A percentile compares a stretch with the other conserved stretches of the same genome.
phyloP scores from a whole-genome alignment of 2,888 invertebrate genomes.

The Neria commutata region DNA sequence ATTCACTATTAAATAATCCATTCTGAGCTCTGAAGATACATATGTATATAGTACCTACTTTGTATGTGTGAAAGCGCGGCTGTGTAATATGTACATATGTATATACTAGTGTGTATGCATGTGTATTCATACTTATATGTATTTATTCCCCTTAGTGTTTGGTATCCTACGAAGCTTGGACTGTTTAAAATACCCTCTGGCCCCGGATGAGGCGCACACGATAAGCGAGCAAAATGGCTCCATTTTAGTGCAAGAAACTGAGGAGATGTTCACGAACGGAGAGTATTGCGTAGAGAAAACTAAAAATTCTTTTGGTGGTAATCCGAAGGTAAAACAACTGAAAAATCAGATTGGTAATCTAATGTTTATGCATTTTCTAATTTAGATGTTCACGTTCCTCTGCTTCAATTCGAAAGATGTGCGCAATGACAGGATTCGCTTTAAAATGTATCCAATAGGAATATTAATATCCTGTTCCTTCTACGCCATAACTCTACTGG shows the following conservation, averaged over 20 bases:
- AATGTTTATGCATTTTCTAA: constrained; percentile 35
- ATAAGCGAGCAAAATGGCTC: constrained; percentile 53
- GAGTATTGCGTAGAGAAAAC: constrained; percentile 58
- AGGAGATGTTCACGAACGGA: constrained; percentile 44
- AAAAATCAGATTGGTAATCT: constrained; percentile 11
- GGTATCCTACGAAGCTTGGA: constrained; percentile 51
- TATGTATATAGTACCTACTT: too few relatives aligned
- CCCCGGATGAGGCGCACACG: constrained; percentile 52
- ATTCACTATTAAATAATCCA: too few relatives aligned
- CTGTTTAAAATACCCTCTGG: constrained; percentile 53
- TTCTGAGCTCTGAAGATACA: too few relatives aligned
- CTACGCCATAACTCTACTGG: constrained; percentile 69
- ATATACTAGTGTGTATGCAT: not conserved
- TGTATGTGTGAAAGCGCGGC: not conserved
- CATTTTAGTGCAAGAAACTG: constrained; percentile 42
- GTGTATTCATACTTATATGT: not conserved
- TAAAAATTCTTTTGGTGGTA: constrained; percentile 31
- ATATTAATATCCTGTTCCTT: constrained; percentile 71
- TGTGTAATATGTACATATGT: not conserved
- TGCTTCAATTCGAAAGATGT: constrained; percentile 55
- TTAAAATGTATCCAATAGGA: constrained; percentile 58
- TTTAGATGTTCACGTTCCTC: constrained; percentile 55
- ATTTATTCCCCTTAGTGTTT: constrained; percentile 46
- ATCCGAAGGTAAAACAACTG: constrained; percentile 45
- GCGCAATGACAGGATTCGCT: constrained; percentile 53